Percentiles rank a stretch among this genome's conserved stretches.
phyloP scores from a whole-genome alignment of 2,888 invertebrate species.

The Drosophila mayaguana region DNA sequence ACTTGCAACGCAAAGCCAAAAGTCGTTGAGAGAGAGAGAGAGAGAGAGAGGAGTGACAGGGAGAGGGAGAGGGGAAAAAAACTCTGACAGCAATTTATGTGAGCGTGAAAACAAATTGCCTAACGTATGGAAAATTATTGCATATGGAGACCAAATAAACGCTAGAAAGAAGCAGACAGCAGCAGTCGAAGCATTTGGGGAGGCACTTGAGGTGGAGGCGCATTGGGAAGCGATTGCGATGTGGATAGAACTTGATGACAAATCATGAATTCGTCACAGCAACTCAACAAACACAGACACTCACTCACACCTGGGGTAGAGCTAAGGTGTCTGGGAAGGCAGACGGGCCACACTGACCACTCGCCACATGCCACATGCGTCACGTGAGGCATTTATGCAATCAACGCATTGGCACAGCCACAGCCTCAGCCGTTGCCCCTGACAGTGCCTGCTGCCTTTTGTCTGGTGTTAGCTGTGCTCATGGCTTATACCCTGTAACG shows the following conservation, averaged over 20 bases:
- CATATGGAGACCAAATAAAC: slow-evolving; percentile 44
- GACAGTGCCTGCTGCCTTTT: slow-evolving; percentile 38
- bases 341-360: slow-evolving; percentile 43
- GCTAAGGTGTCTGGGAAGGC: neutral
- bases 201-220: neutral
- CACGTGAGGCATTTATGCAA: slow-evolving; percentile 71
- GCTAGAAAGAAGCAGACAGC: neutral
- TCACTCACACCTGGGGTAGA: neutral
- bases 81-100: slow-evolving; percentile 62
- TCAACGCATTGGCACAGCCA: slow-evolving; percentile 34
- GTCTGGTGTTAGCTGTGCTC: slow-evolving; percentile 17
- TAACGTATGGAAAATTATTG: slow-evolving; percentile 74
- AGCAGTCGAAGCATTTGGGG: neutral
- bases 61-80: neutral
- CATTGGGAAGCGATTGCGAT: slow-evolving; percentile 20
- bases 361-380: slow-evolving; percentile 52
- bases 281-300: slow-evolving; percentile 23
- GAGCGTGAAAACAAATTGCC: slow-evolving; percentile 74
- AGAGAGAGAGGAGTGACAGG: slow-evolving; percentile 1
- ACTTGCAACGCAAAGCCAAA: slow-evolving; percentile 50
- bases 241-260: slow-evolving; percentile 64
- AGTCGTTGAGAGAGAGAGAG: slow-evolving; percentile 15
- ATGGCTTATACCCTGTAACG: slow-evolving; percentile 30
- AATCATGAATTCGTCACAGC: slow-evolving; percentile 70
- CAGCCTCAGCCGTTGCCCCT: slow-evolving; percentile 18